These are phyloP conservation scores for Timandra comae DNA, from an alignment of 2,888 invertebrate species.

Conservation along the genomic window DNA sequence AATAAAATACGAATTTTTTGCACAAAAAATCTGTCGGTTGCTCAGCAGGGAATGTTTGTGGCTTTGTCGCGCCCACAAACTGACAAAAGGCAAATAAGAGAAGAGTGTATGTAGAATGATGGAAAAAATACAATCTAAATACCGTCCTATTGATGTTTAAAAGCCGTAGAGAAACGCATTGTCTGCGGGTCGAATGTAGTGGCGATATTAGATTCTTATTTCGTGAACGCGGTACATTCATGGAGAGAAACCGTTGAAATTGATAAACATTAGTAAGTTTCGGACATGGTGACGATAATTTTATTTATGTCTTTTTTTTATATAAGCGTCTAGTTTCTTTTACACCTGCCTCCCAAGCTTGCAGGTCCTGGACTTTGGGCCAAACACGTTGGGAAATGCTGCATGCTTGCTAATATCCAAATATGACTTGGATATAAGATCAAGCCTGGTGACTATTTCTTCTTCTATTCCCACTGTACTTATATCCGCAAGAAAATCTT, in stretches of 20 bases:
- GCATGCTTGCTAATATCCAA: no score
- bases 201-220: slow-evolving; percentile 73
- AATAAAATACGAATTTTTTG: slow-evolving; percentile 67
- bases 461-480: no score
- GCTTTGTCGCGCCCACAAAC: slow-evolving; percentile 74
- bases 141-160: slow-evolving; percentile 72
- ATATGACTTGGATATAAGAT: no score
- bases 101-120: slow-evolving; percentile 49
- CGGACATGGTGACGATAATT: slow-evolving; percentile 42
- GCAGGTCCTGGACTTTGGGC: no score
- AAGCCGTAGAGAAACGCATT: slow-evolving; percentile 70
- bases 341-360: no score
- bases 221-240: slow-evolving; percentile 25
- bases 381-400: no score
- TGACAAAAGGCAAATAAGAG: slow-evolving; percentile 75
- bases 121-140: slow-evolving; percentile 73
- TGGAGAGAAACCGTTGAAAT: slow-evolving; percentile 32
- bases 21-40: slow-evolving; percentile 63
- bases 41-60: slow-evolving; percentile 73
- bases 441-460: no score
- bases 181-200: slow-evolving; percentile 64
- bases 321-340: no score
- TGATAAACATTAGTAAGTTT: slow-evolving; percentile 28
- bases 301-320: slow-evolving; percentile 42
- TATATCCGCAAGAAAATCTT: no score